Conservation (phyloP, 2,797 vertebrate genomes). For the Triplophysa yarkandensis region DNA sequence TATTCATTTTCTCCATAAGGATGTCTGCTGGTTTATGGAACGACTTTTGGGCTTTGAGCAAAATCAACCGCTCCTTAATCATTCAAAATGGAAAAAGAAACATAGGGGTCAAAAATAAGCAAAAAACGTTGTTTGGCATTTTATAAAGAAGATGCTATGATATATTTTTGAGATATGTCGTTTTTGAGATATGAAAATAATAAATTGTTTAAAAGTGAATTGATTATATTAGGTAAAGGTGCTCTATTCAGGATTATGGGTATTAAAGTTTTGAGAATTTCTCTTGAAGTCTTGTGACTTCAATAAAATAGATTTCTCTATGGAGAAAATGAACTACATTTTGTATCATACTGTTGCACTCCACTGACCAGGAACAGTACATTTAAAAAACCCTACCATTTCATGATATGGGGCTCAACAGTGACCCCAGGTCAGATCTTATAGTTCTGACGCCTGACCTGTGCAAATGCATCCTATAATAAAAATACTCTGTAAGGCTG, state of each 20-base stretch:
- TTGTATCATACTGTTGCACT: not conserved
- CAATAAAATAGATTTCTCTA: not conserved
- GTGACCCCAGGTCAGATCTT: not conserved
- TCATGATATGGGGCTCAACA: not conserved
- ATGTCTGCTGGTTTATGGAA: not conserved
- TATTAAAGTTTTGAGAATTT: not conserved
- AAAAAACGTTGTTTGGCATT: no score
- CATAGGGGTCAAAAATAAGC: not conserved
- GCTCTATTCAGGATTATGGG: not conserved
- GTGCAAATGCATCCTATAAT: not conserved
- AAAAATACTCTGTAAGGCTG: conserved; percentile 45
- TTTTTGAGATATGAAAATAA: no score
- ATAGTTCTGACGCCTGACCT: not conserved
- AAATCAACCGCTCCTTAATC: not conserved
- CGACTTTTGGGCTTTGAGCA: not conserved
- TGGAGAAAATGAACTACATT: not conserved
- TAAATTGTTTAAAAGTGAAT: no score
- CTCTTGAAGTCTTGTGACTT: not conserved
- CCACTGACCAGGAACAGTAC: not conserved
- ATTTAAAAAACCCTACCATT: not conserved
- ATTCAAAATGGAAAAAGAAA: not conserved
- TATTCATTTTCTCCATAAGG: not conserved
- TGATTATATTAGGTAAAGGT: not conserved
- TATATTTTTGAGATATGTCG: not conserved
- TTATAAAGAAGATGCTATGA: no score